Base-by-base conservation (phyloP, 2,888 invertebrate species). In the Chorisops tibialis region DNA sequence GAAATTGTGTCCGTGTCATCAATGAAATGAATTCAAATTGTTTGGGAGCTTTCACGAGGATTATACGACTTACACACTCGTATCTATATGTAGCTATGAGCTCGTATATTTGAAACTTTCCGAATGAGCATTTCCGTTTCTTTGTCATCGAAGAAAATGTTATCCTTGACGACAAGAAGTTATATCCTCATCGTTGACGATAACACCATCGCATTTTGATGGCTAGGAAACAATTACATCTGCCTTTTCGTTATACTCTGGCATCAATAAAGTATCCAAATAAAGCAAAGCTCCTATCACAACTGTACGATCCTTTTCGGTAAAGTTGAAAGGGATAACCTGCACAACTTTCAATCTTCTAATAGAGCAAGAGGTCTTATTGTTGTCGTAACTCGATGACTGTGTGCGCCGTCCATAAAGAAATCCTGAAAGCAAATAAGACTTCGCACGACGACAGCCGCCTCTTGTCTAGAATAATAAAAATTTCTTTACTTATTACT, bases 11-110 rank as follows among this genome's bases (percentile, higher is more conserved):
- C 43, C 54, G 14, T 54, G 54, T 54, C 54, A 54, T 54, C 54
- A 41, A 12, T 18, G 43, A 22, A 54, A 54, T 54, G 54, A 54
- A 54, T 54, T 54, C 54, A 54, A 54, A 54, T 54, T 54, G 54
- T 41, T 39, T 14, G 39, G 41, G 41, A 54, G 54, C 41, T 54
- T 54, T 54, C 54, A 41, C n/a, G n/a, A n/a, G 54, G 54, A 54
- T 54, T 54, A 54, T 54, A 41, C 41, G 24, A 24, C 39, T 41
- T 54, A 39, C 41, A 39, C 54, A 54, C 54, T n/a, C n/a, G n/a
- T n/a, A n/a, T n/a, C n/a, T n/a, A n/a, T n/a, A n/a, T n/a, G n/a
- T n/a, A n/a, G n/a, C n/a, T n/a, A n/a, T n/a, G n/a, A n/a, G n/a
- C n/a, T n/a, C n/a, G n/a, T n/a, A 54, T 54, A 43, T 39, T 54